Percentiles rank a stretch among this genome's conserved stretches.
These are phyloP conservation scores for Manis javanica DNA, from an alignment of 2,797 vertebrate species.

Conservation along the genomic window DNA sequence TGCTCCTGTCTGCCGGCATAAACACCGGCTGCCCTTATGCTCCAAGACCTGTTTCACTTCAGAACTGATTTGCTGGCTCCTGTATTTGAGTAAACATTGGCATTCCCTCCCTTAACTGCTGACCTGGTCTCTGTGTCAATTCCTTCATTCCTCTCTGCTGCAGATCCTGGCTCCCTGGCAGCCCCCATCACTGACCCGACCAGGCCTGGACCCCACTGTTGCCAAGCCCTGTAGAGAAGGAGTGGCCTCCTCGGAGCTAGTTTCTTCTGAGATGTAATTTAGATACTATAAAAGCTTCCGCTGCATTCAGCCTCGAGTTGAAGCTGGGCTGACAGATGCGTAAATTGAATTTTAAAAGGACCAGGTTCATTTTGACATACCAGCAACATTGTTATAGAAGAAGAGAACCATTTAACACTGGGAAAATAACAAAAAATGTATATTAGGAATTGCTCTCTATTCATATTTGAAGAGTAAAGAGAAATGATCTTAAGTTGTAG, in stretches of 20 bases:
- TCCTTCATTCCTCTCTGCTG: not conserved
- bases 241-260: not conserved
- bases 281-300: not conserved
- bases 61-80: not conserved
- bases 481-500: not conserved
- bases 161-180: too few species aligned
- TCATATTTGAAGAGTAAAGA: not conserved
- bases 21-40: not conserved
- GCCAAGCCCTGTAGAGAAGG: not conserved
- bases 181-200: not conserved
- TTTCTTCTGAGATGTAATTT: constrained; percentile 51
- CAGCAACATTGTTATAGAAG: not conserved
- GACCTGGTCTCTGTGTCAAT: not conserved
- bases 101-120: not conserved
- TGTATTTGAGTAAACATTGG: not conserved
- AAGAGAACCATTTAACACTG: not conserved
- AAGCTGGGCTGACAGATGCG: not conserved
- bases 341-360: constrained; percentile 34
- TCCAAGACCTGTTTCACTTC: not conserved
- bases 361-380: not conserved
- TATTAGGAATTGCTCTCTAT: not conserved
- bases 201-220: not conserved
- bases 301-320: not conserved
- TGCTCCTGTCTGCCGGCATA: not conserved
- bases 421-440: not conserved